Evolutionary conservation across 2,888 invertebrate genomes (phyloP), one percentile per base, ranked within the genome.

Genomic region (Drosophila ustulata): DNA sequence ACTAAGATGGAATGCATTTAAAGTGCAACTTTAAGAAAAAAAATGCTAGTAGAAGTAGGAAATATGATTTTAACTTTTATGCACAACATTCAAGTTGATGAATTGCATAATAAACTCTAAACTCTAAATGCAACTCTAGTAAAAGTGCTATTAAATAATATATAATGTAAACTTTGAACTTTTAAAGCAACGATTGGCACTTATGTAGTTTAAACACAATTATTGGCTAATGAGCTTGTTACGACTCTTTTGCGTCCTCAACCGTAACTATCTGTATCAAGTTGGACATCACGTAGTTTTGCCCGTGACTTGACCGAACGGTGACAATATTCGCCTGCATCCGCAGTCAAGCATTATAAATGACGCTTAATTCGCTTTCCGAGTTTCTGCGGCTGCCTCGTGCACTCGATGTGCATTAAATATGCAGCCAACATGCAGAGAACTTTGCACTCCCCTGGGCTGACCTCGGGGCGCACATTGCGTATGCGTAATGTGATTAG

Each of bases 401-500:
- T 63, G 58, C 58, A 63, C 66, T 66, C 46, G 66, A 11, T 13
- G 18, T 11, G 57, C 64, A 74, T 80, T 78, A 71, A 74, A 71
- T 69, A 83, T 80, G 80, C 80, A 71, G 66, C 62, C 81, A 68
- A 68, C 65, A 82, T 80, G 80, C 67, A 59, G 45, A 45, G 45
- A 45, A 55, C 59, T 50, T 32, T 39, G 26, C 25, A 11, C 47
- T 49, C 55, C 39, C 34, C 32, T 11, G 67, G 23, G 11, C 2
- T 32, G 45, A n/a, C 46, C 59, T 41, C 63, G 46, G 49, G 11
- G 66, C 3, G 49, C 52, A 71, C 68, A n/a, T 37, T 79, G 80
- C 82, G 83, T 82, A 82, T 71, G 65, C 77, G 67, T 76, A 80
- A 85, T 77, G 67, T 69, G 73, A 82, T 82, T 82, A 76, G 67